Base-by-base conservation (phyloP, 2,113 vertebrate genomes). In the Butorides virescens region DNA sequence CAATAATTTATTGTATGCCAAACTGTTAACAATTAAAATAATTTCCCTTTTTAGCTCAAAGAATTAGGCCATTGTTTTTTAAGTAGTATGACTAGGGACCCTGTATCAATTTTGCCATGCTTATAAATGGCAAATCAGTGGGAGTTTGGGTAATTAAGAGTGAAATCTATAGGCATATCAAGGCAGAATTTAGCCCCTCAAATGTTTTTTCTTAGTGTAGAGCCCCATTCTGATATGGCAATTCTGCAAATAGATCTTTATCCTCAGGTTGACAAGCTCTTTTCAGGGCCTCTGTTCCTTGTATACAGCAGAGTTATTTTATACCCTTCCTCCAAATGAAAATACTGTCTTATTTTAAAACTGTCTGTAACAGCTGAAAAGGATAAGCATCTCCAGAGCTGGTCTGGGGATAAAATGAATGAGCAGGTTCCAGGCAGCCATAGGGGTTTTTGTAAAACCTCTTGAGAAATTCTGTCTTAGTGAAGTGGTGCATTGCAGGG, bases 401-500 rank as follows among this genome's bases (percentile, higher is more conserved):
- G 76, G n/a, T 92, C 79, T 61, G 15, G 15, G 29, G 66, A 81
- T 13, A 52, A 66, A 84, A 95, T 23, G 39, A 78, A 72, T 36
- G 34, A 85, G 53, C 27, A 53, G 27, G 19, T 66, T 91, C 53
- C 74, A 94, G 49, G 36, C 49, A 93, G 68, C 55, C 67, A 70
- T 10, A 49, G 44, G 58, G 10, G 2, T 6, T 36, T 46, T 58
- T 87, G 75, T 27, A 37, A 90, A 89, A 34, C 56, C 89, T 88
- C 63, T 50, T 92, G 72, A 95, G 88, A 94, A 96, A 93, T 81
- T 19, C 49, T 75, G 75, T 34, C 47, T 94, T 13, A 76, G 52
- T 39, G 62, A 96, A 96, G 74, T 82, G 68, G 74, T 95, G 56
- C 95, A 86, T 91, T 93, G 86, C 91, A 95, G 71, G 95, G 83